A percentile compares a stretch with the other conserved stretches of the same genome.
phyloP scores from a whole-genome alignment of 2,888 invertebrate genomes.

The Dichetophora obliterata region DNA sequence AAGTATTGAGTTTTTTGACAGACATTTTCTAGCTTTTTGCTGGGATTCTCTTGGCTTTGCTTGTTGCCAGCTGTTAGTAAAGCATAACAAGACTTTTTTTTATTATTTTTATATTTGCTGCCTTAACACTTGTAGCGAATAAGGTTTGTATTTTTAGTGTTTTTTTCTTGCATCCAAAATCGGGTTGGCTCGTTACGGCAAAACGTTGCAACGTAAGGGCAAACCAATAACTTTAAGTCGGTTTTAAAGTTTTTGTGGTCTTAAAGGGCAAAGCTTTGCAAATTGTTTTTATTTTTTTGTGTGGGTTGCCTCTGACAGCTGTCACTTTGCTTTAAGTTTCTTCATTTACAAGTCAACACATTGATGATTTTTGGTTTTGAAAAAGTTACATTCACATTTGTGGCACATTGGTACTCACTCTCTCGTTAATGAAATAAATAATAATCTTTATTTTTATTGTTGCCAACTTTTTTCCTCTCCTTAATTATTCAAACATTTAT shows the following conservation, averaged over 20 bases:
- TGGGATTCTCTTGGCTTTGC: background rate
- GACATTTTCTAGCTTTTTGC: background rate
- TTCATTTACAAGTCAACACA: too few relatives aligned
- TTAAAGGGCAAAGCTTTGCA: too few relatives aligned
- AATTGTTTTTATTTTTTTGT: too few relatives aligned
- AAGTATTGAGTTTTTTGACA: too few relatives aligned
- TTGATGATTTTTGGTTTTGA: too few relatives aligned
- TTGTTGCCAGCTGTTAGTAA: constrained; percentile 8
- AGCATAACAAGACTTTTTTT: background rate
- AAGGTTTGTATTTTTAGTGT: background rate
- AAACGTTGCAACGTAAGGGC: background rate
- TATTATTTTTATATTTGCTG: background rate
- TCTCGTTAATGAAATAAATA: too few relatives aligned
- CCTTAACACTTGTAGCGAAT: constrained; percentile 3
- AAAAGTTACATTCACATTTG: background rate
- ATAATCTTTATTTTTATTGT: too few relatives aligned
- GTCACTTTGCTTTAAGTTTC: background rate
- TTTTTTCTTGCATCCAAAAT: background rate
- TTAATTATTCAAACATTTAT: too few relatives aligned
- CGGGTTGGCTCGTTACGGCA: too few relatives aligned
- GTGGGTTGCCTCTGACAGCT: background rate
- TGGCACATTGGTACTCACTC: background rate
- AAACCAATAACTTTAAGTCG: too few relatives aligned
- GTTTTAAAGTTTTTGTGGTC: too few relatives aligned
- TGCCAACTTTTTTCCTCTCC: too few relatives aligned